phyloP scores from a whole-genome alignment of 2,888 invertebrate species.

The Lepidochitona cinerea region DNA sequence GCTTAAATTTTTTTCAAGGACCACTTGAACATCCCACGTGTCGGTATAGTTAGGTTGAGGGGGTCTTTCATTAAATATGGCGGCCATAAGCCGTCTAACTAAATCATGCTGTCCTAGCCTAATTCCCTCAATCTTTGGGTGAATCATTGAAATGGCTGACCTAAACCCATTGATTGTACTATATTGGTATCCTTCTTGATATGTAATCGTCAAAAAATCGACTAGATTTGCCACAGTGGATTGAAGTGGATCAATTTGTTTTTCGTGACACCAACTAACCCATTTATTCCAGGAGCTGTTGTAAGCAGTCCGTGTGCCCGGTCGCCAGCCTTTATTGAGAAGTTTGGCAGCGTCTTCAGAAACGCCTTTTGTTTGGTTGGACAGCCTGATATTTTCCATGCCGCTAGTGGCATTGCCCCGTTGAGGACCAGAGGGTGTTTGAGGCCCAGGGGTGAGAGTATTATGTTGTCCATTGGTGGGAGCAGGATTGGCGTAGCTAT shows the following conservation, averaged over 20 bases:
- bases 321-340: background rate
- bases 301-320: conserved; percentile 17
- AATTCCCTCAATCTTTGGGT: conserved; percentile 8
- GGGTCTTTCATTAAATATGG: conserved; percentile 16
- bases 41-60: conserved; percentile 14
- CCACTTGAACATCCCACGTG: conserved; percentile 14
- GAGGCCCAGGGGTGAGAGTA: background rate
- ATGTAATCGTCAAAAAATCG: conserved; percentile 8
- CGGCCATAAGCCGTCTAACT: conserved; percentile 13
- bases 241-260: conserved; percentile 18
- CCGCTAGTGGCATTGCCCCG: conserved; percentile 5
- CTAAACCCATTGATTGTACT: conserved; percentile 11
- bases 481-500: conserved; percentile 10
- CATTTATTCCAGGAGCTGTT: conserved; percentile 17
- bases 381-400: conserved; percentile 18
- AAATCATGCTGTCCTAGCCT: conserved; percentile 8
- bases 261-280: conserved; percentile 16
- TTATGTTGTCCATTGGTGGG: conserved; percentile 2
- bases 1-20: conserved; percentile 2
- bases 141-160: conserved; percentile 14
- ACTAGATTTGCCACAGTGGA: conserved; percentile 15
- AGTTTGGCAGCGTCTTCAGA: conserved; percentile 15
- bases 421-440: conserved; percentile 9
- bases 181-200: background rate
- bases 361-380: conserved; percentile 4